Base-by-base conservation (phyloP, 2,888 invertebrate species). In the Sarcophaga caerulescens region DNA sequence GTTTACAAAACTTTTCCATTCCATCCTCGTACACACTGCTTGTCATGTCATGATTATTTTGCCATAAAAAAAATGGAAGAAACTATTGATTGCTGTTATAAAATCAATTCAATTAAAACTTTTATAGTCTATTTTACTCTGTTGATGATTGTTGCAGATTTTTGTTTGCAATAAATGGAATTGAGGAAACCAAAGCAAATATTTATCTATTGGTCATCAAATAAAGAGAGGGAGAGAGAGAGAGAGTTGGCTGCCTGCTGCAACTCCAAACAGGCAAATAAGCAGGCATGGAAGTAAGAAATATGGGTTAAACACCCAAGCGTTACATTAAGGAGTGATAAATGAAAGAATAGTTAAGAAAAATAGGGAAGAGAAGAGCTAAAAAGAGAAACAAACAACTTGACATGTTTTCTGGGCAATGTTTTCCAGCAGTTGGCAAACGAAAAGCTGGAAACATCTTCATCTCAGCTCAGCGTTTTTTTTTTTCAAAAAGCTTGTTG, bases 141-240 rank as follows among this genome's bases (percentile, higher is more conserved):
- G 17, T 52, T 52, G 14, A 17, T 35, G 35, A 35, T 35, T 35
- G 10, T 35, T 35, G 35, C 35, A 35, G 35, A 52, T 52, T 52
- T 14, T 52, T 52, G 17, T 19, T 19, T 21, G 45, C 60, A 78
- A 63, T 52, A 47, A 35, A 59, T n/a, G 0, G 60, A 23, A 66
- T 60, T 25, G 4, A 81, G 60, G 19, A 74, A 81, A 35, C 25
- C 60, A 68, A 68, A n/a, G 52, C 14, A 63, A 44, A 60, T 63
- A 76, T 60, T 59, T 76, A 65, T 70, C 25, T 71, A 59, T 70
- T 82, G 81, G 71, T 62, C 60, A 77, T 71, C 60, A 77, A 71
- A 77, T 60, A 66, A 71, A 23, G 47, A 47, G 57, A 3, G 57
- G 6, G 35, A 1, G 35, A 35, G 35, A 35, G 6, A 25, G 1